A percentile compares a stretch with the other conserved stretches of the same genome.
Evolutionary conservation across 2,888 invertebrate genomes (phyloP).

Genomic region (Eucera pruinosa): DNA sequence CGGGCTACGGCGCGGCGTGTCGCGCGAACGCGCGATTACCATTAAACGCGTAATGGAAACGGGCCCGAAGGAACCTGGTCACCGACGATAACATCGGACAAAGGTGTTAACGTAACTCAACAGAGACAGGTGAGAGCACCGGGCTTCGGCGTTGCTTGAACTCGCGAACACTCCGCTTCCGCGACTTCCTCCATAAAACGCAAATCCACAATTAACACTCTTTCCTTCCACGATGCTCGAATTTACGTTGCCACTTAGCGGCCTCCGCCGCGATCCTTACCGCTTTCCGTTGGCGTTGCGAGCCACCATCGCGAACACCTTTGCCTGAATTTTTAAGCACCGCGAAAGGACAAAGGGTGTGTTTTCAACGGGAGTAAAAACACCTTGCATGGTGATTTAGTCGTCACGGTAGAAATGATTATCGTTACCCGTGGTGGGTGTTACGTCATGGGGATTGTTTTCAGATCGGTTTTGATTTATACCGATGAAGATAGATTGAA

Average conservation of each 20-base stretch:
- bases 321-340: conserved; percentile 23
- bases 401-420: conserved; percentile 18
- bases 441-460: background rate
- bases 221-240: conserved; percentile 49
- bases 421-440: background rate
- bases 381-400: background rate
- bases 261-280: background rate
- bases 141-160: conserved; percentile 44
- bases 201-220: conserved; percentile 80
- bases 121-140: conserved; percentile 70
- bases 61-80: conserved; percentile 68
- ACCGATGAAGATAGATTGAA: background rate
- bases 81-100: conserved; percentile 75
- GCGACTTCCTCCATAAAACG: conserved; percentile 78
- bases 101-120: conserved; percentile 76
- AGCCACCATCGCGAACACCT: background rate
- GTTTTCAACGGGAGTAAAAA: background rate
- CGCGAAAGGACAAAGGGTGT: background rate
- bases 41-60: conserved; percentile 70
- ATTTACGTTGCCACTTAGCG: conserved; percentile 72
- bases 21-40: conserved; percentile 64
- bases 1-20: conserved; percentile 25
- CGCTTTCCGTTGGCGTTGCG: background rate
- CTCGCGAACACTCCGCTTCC: conserved; percentile 38
- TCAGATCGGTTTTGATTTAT: background rate